Conservation (phyloP, 2,888 invertebrate genomes). For the Watsonalla cultraria region DNA sequence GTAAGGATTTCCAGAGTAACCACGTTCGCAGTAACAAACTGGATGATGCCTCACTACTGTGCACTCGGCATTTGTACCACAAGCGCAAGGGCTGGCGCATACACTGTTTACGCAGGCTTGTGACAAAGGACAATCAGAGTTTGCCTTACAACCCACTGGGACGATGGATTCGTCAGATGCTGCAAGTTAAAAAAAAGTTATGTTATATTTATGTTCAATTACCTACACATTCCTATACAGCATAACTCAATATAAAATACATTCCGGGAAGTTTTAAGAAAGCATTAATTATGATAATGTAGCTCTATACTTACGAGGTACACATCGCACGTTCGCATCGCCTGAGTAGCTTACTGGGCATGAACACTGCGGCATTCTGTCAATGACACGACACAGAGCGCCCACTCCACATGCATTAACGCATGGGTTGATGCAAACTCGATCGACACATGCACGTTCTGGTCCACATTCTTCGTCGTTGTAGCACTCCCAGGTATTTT, state of each 20-base stretch:
- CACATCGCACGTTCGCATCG: constrained; percentile 84
- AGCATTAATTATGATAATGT: too few species aligned
- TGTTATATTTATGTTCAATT: background rate
- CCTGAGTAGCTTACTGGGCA: constrained; percentile 90
- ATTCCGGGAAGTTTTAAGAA: too few species aligned
- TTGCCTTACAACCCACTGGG: constrained; percentile 84
- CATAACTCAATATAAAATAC: too few species aligned
- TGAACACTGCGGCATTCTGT: constrained; percentile 86
- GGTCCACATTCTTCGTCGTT: constrained; percentile 86
- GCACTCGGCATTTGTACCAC: constrained; percentile 90
- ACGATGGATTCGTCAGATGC: constrained; percentile 78
- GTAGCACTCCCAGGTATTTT: constrained; percentile 83
- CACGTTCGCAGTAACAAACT: constrained; percentile 88
- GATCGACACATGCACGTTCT: constrained; percentile 87
- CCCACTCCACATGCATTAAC: constrained; percentile 85
- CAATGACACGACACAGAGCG: constrained; percentile 89
- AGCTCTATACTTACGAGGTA: constrained; percentile 83
- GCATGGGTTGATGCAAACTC: constrained; percentile 89
- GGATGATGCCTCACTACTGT: constrained; percentile 90
- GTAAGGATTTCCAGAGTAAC: constrained; percentile 92
- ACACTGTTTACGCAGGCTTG: constrained; percentile 90
- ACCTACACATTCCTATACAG: background rate
- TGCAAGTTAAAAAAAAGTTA: constrained; percentile 40
- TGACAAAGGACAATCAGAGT: constrained; percentile 88
- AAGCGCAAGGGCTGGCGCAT: constrained; percentile 91